Percentiles rank a stretch among this genome's conserved stretches.
Evolutionary conservation across 2,797 vertebrate species (phyloP).

Genomic region (Anguilla megastoma): DNA sequence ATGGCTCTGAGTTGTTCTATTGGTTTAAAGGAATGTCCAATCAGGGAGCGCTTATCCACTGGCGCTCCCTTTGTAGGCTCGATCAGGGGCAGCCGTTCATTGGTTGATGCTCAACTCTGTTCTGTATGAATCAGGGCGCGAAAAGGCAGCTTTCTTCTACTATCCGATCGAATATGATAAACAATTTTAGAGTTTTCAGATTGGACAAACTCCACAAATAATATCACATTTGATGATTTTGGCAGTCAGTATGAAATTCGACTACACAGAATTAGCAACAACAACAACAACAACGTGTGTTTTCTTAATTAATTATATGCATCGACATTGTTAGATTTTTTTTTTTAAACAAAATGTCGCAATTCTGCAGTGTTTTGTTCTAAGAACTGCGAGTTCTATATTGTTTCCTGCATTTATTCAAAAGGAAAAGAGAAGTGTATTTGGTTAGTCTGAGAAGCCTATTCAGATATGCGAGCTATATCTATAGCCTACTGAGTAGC

Average conservation of each 20-base stretch:
- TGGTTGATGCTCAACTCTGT: slow-evolving; percentile 62
- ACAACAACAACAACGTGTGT: not conserved
- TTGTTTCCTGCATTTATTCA: not conserved
- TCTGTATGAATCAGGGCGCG: slow-evolving; percentile 75
- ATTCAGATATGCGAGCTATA: not conserved
- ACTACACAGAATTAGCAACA: not conserved
- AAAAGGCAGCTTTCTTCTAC: slow-evolving; percentile 47
- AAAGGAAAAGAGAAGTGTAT: not conserved
- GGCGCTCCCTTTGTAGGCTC: slow-evolving; percentile 59
- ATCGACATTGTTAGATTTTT: not conserved
- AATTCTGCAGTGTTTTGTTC: slow-evolving; percentile 23
- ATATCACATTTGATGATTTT: not conserved
- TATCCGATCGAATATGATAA: slow-evolving; percentile 29
- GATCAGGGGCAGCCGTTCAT: slow-evolving; percentile 69
- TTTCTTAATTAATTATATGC: not conserved
- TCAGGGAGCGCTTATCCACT: slow-evolving; percentile 55
- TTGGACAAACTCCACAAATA: not conserved
- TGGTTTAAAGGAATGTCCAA: slow-evolving; percentile 65
- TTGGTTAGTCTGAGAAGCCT: not conserved
- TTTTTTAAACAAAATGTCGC: not conserved
- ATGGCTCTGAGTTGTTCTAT: slow-evolving; percentile 60
- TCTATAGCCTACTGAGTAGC: not conserved
- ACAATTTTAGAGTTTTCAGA: not conserved
- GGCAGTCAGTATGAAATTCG: not conserved
- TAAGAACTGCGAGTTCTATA: not conserved